phyloP scores from a whole-genome alignment of 2,113 vertebrate species.

The Nothoprocta pentlandii region DNA sequence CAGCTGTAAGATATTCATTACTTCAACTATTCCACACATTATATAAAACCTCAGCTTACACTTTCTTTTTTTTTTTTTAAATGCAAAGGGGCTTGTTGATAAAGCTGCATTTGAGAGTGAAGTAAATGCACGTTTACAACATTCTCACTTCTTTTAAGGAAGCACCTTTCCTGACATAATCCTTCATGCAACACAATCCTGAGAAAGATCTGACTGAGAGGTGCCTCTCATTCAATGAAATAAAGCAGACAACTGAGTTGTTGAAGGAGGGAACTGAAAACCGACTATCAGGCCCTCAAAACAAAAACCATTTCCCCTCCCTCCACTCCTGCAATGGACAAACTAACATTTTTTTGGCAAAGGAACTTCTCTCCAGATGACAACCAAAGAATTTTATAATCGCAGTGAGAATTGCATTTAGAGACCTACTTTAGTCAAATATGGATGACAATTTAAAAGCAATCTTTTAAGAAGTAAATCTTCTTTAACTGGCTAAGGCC shows the following conservation, averaged over 20 bases:
- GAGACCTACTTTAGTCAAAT: neutral
- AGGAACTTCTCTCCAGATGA: neutral
- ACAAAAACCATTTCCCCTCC: neutral
- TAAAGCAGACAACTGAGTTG: neutral
- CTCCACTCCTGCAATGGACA: neutral
- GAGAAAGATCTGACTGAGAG: neutral
- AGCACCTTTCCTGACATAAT: neutral
- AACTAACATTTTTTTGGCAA: neutral
- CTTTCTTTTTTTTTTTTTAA: neutral
- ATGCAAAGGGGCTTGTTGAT: neutral
- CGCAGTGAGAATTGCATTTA: neutral
- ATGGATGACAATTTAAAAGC: neutral
- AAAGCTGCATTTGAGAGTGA: neutral
- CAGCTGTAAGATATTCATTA: conserved; percentile 44
- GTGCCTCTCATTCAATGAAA: neutral
- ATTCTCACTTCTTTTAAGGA: neutral
- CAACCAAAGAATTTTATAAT: neutral
- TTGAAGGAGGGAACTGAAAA: neutral
- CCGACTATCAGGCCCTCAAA: neutral
- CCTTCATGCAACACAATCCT: neutral
- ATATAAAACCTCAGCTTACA: neutral
- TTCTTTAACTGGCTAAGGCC: neutral
- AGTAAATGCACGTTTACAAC: neutral
- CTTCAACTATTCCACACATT: neutral
- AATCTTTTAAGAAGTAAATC: neutral